Conservation (phyloP, 2,888 invertebrate genomes). For the Nephrotoma appendiculata region DNA sequence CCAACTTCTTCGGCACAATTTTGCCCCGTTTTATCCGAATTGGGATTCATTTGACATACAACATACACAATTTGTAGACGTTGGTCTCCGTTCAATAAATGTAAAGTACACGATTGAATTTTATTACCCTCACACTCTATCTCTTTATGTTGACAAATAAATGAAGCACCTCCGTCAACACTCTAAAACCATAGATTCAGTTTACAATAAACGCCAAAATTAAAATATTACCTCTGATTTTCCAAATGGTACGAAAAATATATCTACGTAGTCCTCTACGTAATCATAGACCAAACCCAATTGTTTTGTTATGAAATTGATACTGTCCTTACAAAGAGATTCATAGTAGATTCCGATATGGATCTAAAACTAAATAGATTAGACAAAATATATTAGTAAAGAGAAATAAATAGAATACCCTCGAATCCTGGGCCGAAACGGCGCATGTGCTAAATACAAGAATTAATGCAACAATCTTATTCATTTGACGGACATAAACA, state of each 20-base stretch:
- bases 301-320: constrained; percentile 38
- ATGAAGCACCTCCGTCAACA: constrained; percentile 27
- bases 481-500: background rate
- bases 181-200: constrained; percentile 17
- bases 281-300: constrained; percentile 36
- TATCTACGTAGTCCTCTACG: constrained; percentile 35
- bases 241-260: constrained; percentile 48
- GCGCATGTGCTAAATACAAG: background rate
- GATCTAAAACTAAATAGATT: constrained; percentile 21
- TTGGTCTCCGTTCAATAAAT: constrained; percentile 25
- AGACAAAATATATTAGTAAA: background rate
- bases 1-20: constrained; percentile 31
- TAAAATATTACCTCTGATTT: constrained; percentile 38
- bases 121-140: constrained; percentile 46
- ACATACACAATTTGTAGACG: constrained; percentile 34
- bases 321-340: constrained; percentile 46
- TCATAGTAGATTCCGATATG: constrained; percentile 43
- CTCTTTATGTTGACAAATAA: constrained; percentile 48
- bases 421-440: background rate
- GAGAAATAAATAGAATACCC: background rate
- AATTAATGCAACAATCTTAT: background rate
- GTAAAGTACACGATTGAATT: constrained; percentile 44
- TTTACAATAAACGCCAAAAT: background rate
- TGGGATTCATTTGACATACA: constrained; percentile 37
- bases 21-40: constrained; percentile 28